A percentile compares a stretch with the other conserved stretches of the same genome.
phyloP scores from a whole-genome alignment of 2,888 invertebrate genomes.

The Dorcus parallelipipedus region DNA sequence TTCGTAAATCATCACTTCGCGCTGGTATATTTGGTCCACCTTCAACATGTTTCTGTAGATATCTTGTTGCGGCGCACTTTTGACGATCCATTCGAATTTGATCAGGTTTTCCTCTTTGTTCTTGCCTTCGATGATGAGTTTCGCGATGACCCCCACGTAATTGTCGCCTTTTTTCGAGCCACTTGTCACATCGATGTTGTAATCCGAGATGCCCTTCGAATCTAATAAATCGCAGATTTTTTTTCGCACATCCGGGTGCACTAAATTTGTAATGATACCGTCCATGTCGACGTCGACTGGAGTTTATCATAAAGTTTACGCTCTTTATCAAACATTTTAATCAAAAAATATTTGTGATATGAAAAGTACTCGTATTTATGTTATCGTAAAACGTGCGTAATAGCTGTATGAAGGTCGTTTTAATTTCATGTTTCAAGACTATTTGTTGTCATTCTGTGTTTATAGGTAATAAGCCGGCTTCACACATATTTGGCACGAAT shows the following conservation, averaged over 20 bases:
- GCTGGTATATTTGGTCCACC: constrained; percentile 26
- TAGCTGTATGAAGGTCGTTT: no score
- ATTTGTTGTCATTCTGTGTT: no score
- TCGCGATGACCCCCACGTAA: constrained; percentile 32
- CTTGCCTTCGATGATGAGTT: constrained; percentile 8
- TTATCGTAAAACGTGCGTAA: no score
- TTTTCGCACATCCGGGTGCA: background rate
- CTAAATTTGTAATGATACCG: background rate
- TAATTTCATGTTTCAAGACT: no score
- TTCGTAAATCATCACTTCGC: constrained; percentile 34
- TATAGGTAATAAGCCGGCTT: no score
- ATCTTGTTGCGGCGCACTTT: constrained; percentile 29
- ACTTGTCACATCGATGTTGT: background rate
- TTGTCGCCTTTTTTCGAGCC: constrained; percentile 34
- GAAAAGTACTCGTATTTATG: no score
- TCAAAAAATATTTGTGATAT: no score
- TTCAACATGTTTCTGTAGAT: constrained; percentile 27
- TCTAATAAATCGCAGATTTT: background rate
- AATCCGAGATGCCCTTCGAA: background rate
- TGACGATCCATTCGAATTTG: constrained; percentile 28
- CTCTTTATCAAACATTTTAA: no score
- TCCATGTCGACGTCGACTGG: no score
- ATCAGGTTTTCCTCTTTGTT: background rate
- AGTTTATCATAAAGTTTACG: no score
- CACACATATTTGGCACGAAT: no score